Evolutionary conservation across 1,140 invertebrate genomes (phyloP).

Genomic region (Mycetomoellerius zeteki): DNA sequence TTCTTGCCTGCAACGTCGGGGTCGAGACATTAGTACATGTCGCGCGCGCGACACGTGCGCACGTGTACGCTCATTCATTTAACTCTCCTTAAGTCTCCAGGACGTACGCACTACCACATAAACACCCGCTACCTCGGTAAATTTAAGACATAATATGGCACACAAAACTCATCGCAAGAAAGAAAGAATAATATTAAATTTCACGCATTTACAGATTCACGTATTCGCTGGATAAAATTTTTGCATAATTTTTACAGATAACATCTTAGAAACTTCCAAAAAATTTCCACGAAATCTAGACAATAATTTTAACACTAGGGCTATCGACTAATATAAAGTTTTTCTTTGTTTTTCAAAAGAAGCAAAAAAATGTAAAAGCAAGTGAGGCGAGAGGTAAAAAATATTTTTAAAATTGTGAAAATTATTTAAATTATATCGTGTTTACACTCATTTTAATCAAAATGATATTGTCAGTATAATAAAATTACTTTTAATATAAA

Average conservation of each 20-base stretch:
- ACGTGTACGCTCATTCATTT: conserved; percentile 57
- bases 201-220: neutral
- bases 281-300: too few species aligned
- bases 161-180: neutral
- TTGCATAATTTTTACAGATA: neutral
- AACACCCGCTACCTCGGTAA: conserved; percentile 5
- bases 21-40: conserved; percentile 61
- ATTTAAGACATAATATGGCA: neutral
- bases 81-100: conserved; percentile 39
- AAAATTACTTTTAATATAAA: too few species aligned
- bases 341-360: neutral
- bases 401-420: too few species aligned
- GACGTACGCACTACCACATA: conserved; percentile 15
- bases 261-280: neutral
- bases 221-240: neutral
- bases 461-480: too few species aligned
- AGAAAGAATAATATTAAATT: neutral
- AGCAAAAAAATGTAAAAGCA: too few species aligned
- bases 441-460: too few species aligned
- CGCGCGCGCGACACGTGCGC: conserved; percentile 36
- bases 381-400: too few species aligned
- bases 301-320: neutral
- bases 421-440: too few species aligned
- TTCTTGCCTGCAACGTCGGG: conserved; percentile 89
- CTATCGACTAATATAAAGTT: neutral